Evolutionary conservation across 1,140 invertebrate genomes (phyloP).

Genomic region (Hyphantria cunea): DNA sequence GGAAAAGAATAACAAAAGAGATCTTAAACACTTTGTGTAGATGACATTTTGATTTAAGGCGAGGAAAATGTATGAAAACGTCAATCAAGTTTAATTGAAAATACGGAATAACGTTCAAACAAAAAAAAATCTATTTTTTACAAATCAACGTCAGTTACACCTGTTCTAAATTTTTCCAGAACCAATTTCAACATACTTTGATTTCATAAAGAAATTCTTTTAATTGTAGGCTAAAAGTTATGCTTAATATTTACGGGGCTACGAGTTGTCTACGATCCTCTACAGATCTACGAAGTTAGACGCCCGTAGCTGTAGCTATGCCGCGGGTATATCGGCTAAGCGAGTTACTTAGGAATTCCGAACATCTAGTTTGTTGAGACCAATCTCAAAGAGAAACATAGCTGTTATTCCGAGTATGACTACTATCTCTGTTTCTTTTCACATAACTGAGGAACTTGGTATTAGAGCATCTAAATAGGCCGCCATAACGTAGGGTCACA

Average conservation of each 20-base stretch:
- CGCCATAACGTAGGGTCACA: no score
- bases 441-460: no score
- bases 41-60: no score
- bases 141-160: conserved; percentile 11
- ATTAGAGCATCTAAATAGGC: no score
- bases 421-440: neutral
- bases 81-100: no score
- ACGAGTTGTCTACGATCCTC: neutral
- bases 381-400: conserved; percentile 7
- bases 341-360: conserved; percentile 11
- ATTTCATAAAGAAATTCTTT: conserved; percentile 28
- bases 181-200: conserved; percentile 18
- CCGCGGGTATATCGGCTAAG: conserved; percentile 1
- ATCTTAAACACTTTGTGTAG: no score
- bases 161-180: neutral
- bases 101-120: no score
- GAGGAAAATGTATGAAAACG: no score
- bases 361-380: conserved; percentile 13
- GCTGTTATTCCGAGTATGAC: neutral
- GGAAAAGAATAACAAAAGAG: no score
- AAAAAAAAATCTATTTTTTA: conserved; percentile 2
- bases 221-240: conserved; percentile 23
- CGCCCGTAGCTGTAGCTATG: conserved; percentile 5
- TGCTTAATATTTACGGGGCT: conserved; percentile 8
- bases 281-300: neutral